phyloP scores from a whole-genome alignment of 2,113 vertebrate genomes.

The Chaetorhynchus papuensis region DNA sequence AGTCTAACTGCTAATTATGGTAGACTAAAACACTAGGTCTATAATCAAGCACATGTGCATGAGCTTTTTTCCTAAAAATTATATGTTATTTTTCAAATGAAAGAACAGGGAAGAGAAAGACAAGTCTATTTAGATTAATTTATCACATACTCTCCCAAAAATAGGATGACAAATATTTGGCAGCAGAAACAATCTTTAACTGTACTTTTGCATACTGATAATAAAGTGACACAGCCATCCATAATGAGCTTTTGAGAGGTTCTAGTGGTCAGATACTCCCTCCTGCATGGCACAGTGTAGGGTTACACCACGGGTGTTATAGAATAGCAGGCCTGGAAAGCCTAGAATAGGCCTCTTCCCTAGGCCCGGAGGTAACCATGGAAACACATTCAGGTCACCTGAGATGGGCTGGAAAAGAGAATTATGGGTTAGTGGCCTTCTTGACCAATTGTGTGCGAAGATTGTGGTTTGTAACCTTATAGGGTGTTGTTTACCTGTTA shows the following conservation, averaged over 20 bases:
- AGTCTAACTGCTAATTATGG: not conserved
- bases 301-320: too few species aligned
- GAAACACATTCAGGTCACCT: too few species aligned
- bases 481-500: too few species aligned
- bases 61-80: not conserved
- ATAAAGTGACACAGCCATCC: not conserved
- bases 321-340: too few species aligned
- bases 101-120: not conserved
- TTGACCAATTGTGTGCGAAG: too few species aligned
- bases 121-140: not conserved
- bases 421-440: too few species aligned
- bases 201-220: not conserved
- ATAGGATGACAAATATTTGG: not conserved
- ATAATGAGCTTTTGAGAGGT: not conserved
- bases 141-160: not conserved
- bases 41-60: not conserved
- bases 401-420: too few species aligned
- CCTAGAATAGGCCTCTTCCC: too few species aligned
- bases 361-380: too few species aligned
- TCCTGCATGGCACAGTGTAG: not conserved
- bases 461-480: too few species aligned
- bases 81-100: not conserved
- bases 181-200: not conserved
- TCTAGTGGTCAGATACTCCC: not conserved
- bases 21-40: not conserved